phyloP scores from a whole-genome alignment of 2,113 vertebrate genomes.

The Peromyscus maniculatus region DNA sequence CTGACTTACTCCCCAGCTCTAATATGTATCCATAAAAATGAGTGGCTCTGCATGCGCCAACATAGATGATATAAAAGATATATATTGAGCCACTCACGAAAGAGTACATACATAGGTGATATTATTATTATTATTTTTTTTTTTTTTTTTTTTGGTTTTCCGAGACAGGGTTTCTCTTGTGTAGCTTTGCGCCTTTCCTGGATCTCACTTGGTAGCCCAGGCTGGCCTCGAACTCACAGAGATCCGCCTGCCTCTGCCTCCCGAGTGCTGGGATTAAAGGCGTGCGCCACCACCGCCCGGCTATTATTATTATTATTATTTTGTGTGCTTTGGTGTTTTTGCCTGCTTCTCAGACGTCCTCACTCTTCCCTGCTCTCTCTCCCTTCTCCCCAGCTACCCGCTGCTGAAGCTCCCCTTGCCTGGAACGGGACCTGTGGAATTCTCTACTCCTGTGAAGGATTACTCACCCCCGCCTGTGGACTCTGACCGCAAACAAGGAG shows the following conservation, averaged over 20 bases:
- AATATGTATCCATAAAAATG: not conserved
- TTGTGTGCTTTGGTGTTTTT: too few relatives aligned
- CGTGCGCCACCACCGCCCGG: too few relatives aligned
- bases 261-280: too few relatives aligned
- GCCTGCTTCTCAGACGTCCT: not conserved
- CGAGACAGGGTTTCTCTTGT: too few relatives aligned
- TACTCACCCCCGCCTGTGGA: conserved; percentile 90
- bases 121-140: too few relatives aligned
- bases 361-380: not conserved
- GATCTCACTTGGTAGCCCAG: too few relatives aligned
- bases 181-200: too few relatives aligned
- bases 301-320: too few relatives aligned
- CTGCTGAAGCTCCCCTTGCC: conserved; percentile 97
- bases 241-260: too few relatives aligned
- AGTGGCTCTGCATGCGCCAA: not conserved
- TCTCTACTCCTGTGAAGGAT: conserved; percentile 94
- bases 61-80: not conserved
- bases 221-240: too few relatives aligned
- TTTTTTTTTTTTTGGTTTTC: too few relatives aligned
- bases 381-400: conserved; percentile 88
- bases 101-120: not conserved
- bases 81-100: not conserved
- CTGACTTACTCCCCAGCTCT: not conserved
- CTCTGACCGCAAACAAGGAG: conserved; percentile 79
- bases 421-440: conserved; percentile 97